Base-by-base conservation (phyloP, 2,113 vertebrate species). In the Coptodon rendalli region DNA sequence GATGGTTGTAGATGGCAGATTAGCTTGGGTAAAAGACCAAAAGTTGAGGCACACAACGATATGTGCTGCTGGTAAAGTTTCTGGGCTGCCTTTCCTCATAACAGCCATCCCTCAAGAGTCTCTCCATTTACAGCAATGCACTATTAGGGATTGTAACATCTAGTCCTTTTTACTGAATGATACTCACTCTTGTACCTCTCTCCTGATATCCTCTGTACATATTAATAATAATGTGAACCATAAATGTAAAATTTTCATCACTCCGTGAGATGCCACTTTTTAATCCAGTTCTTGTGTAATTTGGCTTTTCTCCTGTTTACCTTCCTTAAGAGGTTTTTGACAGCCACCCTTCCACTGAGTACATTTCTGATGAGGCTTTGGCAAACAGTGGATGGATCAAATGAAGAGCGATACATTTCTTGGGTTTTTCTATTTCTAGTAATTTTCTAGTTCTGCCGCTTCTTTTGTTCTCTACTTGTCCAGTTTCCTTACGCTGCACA, bases 331-430 rank as follows among this genome's bases (percentile, higher is more conserved):
- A 63, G 9, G 5, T 19, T 63, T 63, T 34, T 36, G 16, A 63
- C 29, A 63, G 29, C 59, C 9, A 63, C 59, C 16, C 59, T 63
- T 63, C 59, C 29, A 63, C 5, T 36, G 16, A 36, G 59, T 36
- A 34, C 59, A 63, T 63, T 63, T 34, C 29, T 63, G 59, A 63
- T 63, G 29, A 63, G 29, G 59, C 59, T 63, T 63, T 63, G 29
- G 29, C 29, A 34, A 6, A 63, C 29, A 63, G 59, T 63, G 16
- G 9, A 3, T 36, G 4, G 31, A 63, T n/a, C 31, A 63, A 63
- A 36, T 63, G 59, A 63, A n/a, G 29, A 36, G 59, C 29, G 31
- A 36, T 63, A 36, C 1, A 63, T 63, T 19, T 22, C 6, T 38
- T n/a, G 34, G 34, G 4, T 13, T 63, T 36, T 36, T 63, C 59